Evolutionary conservation across 23 tunicate species (phyloP).

Genomic region (Trididemnum nubilum): DNA sequence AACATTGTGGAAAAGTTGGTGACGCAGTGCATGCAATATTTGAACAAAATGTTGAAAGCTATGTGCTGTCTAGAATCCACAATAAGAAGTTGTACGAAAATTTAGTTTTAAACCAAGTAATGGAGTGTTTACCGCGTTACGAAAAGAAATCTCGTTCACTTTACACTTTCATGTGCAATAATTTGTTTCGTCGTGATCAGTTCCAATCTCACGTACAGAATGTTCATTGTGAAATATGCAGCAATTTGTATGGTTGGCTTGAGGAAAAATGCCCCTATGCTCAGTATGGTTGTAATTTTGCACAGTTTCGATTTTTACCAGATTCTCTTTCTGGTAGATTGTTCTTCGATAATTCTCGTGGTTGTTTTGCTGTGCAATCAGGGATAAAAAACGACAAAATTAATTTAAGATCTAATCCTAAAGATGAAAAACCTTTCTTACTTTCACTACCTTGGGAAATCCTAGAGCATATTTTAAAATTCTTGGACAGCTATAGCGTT

Average conservation of each 20-base stretch:
- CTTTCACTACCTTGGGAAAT: constrained; percentile 59
- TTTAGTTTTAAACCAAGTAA: constrained; percentile 23
- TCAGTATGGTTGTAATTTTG: constrained; percentile 57
- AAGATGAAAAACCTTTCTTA: background rate
- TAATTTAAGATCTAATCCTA: background rate
- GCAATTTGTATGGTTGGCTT: constrained; percentile 77
- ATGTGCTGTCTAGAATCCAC: background rate
- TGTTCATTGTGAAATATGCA: constrained; percentile 67
- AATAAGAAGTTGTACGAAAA: constrained; percentile 6
- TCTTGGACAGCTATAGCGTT: constrained; percentile 64
- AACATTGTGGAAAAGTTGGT: constrained; percentile 18
- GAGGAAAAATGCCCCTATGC: constrained; percentile 80
- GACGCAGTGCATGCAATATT: constrained; percentile 26
- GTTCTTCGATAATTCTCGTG: constrained; percentile 34
- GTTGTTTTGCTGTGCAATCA: constrained; percentile 42
- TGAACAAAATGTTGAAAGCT: background rate
- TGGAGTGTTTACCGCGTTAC: constrained; percentile 52
- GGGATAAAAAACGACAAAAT: background rate
- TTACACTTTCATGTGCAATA: constrained; percentile 75
- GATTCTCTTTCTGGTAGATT: constrained; percentile 17
- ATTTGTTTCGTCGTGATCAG: constrained; percentile 72
- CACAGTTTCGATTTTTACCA: constrained; percentile 50
- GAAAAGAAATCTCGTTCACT: constrained; percentile 34
- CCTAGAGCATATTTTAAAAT: constrained; percentile 25
- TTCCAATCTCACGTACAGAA: constrained; percentile 59